Evolutionary conservation across 2,797 vertebrate genomes (phyloP), one percentile per base, ranked within the genome.

Genomic region (Choloepus didactylus): DNA sequence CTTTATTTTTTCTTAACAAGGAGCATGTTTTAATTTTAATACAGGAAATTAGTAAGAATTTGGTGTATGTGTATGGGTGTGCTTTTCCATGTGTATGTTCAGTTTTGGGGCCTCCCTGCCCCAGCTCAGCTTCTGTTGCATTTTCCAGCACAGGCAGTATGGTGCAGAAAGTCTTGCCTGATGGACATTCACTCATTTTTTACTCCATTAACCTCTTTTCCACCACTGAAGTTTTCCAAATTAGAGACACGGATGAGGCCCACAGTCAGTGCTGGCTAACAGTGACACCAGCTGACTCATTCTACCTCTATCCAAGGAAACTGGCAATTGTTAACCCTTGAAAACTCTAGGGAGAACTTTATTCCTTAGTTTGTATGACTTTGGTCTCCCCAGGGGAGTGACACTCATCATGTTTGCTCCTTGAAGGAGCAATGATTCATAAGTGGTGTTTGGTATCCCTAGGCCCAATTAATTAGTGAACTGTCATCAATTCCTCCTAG

Each of bases 41-140:
- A 2, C 12, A 81, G 60, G 44, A 54, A 82, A 19, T 56, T 27
- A 7, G 6, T 44, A 4, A 46, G 56, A 46, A 0, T 29, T 41
- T 66, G 70, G 83, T 66, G 69, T 75, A 66, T 15, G 25, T 38
- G 51, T 51, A 15, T 16, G 60, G 21, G 38, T 16, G 59, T 18
- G 18, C 9, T 29, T 54, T 15, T 41, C 46, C 29, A 1, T 12
- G 0, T 12, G 35, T 1, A 9, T 14, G 16, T 41, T 46, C 8
- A 3, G 12, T 25, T 11, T n/a, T 35, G 73, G 19, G 8, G 76
- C 31, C 12, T 10, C 51, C 23, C 6, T 3, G 5, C 27, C 12
- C 21, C 41, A 44, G 41, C 41, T 44, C 41, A 10, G 8, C 12
- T 38, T 38, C 41, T 10, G 41, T 44, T 44, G 38, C 5, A 0